Evolutionary conservation across 2,888 invertebrate genomes (phyloP).

Genomic region (Stenoptilia bipunctidactyla): DNA sequence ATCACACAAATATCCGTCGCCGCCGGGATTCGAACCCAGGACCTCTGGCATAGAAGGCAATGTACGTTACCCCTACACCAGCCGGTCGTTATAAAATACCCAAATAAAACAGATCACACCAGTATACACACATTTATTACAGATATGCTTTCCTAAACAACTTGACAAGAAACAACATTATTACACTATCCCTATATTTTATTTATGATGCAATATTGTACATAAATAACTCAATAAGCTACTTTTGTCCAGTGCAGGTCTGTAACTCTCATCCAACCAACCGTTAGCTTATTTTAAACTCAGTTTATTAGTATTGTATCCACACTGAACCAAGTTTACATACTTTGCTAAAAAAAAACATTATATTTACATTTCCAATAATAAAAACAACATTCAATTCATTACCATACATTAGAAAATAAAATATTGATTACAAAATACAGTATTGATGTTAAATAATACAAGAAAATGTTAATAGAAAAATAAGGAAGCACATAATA

Average conservation of each 20-base stretch:
- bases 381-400: constrained; percentile 9
- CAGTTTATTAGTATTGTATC: too few species aligned
- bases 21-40: too few species aligned
- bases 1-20: too few species aligned
- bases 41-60: too few species aligned
- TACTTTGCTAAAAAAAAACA: too few species aligned
- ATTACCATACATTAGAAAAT: constrained; percentile 4
- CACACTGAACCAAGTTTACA: too few species aligned
- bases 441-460: too few species aligned
- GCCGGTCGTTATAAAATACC: too few species aligned
- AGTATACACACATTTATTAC: constrained; percentile 70
- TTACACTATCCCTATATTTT: constrained; percentile 38
- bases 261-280: too few species aligned
- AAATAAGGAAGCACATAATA: constrained; percentile 15
- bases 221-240: background rate
- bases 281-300: too few species aligned
- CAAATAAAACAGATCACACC: too few species aligned
- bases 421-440: constrained; percentile 5
- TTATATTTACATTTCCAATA: background rate
- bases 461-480: constrained; percentile 5
- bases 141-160: constrained; percentile 65
- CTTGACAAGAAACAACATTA: constrained; percentile 50
- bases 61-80: too few species aligned
- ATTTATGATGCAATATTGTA: background rate
- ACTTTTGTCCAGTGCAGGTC: background rate